These are phyloP conservation scores for Plecturocebus donacophilus DNA, from an alignment of 2,113 vertebrate genomes.

Conservation along the genomic window DNA sequence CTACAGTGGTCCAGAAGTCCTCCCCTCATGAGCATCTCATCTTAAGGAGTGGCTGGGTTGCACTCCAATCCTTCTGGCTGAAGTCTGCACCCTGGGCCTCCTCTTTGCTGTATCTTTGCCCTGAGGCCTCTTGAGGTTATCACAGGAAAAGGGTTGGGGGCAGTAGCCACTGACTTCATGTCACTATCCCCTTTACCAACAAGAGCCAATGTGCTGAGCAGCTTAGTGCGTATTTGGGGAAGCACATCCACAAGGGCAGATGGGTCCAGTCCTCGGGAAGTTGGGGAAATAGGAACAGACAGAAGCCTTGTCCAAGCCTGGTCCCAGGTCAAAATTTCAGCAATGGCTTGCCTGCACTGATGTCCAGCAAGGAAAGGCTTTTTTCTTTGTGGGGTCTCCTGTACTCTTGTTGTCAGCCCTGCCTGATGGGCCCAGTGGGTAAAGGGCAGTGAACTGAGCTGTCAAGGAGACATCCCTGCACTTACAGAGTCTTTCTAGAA, in stretches of 20 bases:
- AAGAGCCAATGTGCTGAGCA: background rate
- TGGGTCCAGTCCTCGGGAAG: background rate
- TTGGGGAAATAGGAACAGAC: background rate
- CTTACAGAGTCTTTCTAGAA: background rate
- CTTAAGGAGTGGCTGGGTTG: background rate
- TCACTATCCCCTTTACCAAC: background rate
- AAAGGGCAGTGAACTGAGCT: background rate
- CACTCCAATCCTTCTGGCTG: background rate
- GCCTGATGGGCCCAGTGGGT: background rate
- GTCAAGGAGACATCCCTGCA: background rate
- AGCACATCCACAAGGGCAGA: background rate
- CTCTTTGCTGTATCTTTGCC: background rate
- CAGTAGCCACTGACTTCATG: accelerated
- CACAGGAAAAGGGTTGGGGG: background rate
- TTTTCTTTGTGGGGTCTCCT: background rate
- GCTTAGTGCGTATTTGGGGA: background rate
- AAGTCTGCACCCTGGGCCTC: background rate
- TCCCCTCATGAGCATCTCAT: background rate
- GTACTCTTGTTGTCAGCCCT: background rate
- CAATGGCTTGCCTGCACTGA: background rate
- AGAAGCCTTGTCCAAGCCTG: background rate
- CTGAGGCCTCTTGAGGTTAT: background rate
- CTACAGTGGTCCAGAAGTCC: accelerated
- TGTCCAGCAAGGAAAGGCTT: background rate
- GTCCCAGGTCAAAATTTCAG: background rate